These are phyloP conservation scores for Dromius quadrimaculatus DNA, from an alignment of 2,888 invertebrate genomes.

Conservation along the genomic window DNA sequence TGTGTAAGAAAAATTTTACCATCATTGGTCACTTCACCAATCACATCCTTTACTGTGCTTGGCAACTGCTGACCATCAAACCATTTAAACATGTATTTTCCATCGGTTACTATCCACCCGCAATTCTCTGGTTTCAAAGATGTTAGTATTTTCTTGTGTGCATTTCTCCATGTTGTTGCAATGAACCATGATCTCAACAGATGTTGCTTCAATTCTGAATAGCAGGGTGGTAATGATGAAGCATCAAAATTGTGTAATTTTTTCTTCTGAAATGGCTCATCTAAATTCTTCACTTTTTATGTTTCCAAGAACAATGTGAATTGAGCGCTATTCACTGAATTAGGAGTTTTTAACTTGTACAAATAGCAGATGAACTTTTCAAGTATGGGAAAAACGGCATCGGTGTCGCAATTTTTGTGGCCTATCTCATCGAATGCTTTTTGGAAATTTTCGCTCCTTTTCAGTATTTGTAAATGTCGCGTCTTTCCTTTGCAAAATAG, in stretches of 20 bases:
- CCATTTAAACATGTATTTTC: not conserved
- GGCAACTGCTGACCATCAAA: not conserved
- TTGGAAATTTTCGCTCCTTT: not conserved
- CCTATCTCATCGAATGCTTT: not conserved
- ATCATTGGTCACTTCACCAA: not conserved
- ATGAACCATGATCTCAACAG: not conserved
- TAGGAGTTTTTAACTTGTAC: not conserved
- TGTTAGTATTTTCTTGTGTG: not conserved
- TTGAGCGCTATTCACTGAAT: not conserved
- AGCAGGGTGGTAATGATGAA: not conserved
- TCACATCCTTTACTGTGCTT: not conserved
- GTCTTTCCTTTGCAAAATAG: not conserved
- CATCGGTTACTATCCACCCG: not conserved
- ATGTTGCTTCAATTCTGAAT: not conserved
- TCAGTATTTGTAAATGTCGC: not conserved
- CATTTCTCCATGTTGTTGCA: not conserved
- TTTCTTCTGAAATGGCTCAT: not conserved
- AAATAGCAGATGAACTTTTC: not conserved
- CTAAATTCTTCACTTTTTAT: not conserved
- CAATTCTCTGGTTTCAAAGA: not conserved
- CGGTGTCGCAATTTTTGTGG: not conserved
- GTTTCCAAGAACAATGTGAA: not conserved
- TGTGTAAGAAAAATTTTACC: not conserved
- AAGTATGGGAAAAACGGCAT: not conserved
- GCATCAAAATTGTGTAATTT: conserved; percentile 1